A percentile compares a stretch with the other conserved stretches of the same genome.
phyloP scores from a whole-genome alignment of 2,888 invertebrate species.

The Noctua janthe region DNA sequence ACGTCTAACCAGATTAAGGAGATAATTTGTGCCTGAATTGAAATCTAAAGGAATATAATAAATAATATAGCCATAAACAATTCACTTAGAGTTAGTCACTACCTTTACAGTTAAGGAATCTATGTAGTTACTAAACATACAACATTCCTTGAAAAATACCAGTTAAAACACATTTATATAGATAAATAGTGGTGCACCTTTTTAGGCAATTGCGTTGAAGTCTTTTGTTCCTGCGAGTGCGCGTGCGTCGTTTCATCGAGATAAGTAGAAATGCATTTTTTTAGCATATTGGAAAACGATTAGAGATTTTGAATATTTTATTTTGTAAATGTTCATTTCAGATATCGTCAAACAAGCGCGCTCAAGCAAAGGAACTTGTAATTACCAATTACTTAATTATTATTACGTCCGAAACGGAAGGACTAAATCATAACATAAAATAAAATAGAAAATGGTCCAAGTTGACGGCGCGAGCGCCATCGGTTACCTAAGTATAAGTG shows the following conservation, averaged over 20 bases:
- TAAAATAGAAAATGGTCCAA: slow-evolving; percentile 6
- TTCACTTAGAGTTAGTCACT: neutral
- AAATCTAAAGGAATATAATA: neutral
- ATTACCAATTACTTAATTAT: slow-evolving; percentile 3
- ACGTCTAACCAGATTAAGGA: neutral
- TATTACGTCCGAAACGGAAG: neutral
- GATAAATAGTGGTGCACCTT: neutral
- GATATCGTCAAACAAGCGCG: neutral
- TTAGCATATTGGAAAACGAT: too few relatives aligned
- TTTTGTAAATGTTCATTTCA: neutral
- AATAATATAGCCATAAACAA: neutral
- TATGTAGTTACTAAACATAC: neutral
- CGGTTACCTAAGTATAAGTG: slow-evolving; percentile 46
- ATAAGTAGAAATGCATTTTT: neutral
- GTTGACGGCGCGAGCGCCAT: neutral
- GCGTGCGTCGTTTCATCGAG: neutral
- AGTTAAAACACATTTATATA: neutral
- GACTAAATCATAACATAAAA: slow-evolving; percentile 6
- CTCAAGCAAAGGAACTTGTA: neutral
- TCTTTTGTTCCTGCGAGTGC: slow-evolving; percentile 52
- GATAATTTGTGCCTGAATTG: neutral
- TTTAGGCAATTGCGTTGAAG: slow-evolving; percentile 52
- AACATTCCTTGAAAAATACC: neutral
- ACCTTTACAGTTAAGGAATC: neutral
- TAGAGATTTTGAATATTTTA: neutral